A percentile compares a stretch with the other conserved stretches of the same genome.
phyloP scores from a whole-genome alignment of 1,140 invertebrate species.

The Dreissena polymorpha region DNA sequence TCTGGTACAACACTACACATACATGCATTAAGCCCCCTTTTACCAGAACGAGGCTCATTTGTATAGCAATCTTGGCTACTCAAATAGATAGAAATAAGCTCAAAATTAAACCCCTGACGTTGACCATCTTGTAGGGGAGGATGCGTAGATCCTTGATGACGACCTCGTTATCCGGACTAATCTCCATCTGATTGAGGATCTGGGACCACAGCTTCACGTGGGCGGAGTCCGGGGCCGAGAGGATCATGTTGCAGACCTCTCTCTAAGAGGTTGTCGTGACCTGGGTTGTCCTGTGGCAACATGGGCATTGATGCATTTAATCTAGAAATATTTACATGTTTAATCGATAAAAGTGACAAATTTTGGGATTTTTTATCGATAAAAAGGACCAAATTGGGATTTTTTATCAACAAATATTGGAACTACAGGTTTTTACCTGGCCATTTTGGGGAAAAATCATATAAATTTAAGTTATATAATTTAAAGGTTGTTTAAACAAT shows the following conservation, averaged over 20 bases:
- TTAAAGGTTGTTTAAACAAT: too few relatives aligned
- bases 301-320: neutral
- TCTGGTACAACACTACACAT: too few relatives aligned
- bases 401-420: neutral
- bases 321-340: neutral
- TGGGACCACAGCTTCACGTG: conserved; percentile 65
- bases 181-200: conserved; percentile 69
- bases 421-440: neutral
- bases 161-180: conserved; percentile 63
- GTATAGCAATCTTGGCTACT: too few relatives aligned
- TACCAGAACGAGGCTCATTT: too few relatives aligned
- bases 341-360: neutral
- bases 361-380: neutral
- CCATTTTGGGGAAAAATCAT: neutral
- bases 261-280: conserved; percentile 74
- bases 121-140: conserved; percentile 67
- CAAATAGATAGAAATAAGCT: too few relatives aligned
- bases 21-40: too few relatives aligned
- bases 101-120: too few relatives aligned
- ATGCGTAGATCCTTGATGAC: conserved; percentile 67
- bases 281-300: conserved; percentile 65
- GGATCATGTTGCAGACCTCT: conserved; percentile 75
- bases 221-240: conserved; percentile 71
- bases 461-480: neutral
- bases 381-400: neutral